Base-by-base conservation (phyloP, 2,113 vertebrate genomes). In the Albula glossodonta region DNA sequence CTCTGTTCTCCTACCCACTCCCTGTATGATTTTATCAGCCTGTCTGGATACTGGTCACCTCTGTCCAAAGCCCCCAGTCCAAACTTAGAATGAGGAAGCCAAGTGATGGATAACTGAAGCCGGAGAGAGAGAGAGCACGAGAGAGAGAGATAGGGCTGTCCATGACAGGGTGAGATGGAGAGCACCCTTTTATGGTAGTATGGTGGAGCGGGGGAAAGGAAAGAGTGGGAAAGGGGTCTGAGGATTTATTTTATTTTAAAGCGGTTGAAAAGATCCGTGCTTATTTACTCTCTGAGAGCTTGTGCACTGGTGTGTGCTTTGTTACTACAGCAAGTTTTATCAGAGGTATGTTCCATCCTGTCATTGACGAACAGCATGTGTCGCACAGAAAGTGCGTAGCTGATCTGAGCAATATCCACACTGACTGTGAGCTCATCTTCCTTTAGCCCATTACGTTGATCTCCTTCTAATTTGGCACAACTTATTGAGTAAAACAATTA, bases 311-410 rank as follows among this genome's bases (percentile, higher is more conserved):
- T 15, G 7, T 57, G n/a, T 49, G 15, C 22, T 19, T 22, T 8
- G 82, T 80, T 70, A 49, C 82, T 31, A n/a, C 78, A 56, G 82
- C n/a, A 22, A 89, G 91, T 89, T 93, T 41, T 95, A 94, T 93
- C 93, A 86, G 90, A 91, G 87, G 91, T 90, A 93, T 94, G 93
- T 94, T 95, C 92, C 92, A 93, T 93, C 90, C 88, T 93, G 92
- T 93, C 93, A 93, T 90, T 31, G 74, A 50, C 25, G 63, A 84
- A 74, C 13, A 51, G 83, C 92, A 91, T 92, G 92, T 93, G 87
- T 89, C 91, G 83, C 89, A 87, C 89, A 90, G 89, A 90, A 92
- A 90, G 93, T 91, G 90, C 87, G 86, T 86, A 83, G 84, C 87
- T 88, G 89, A 84, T 91, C 83, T 89, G 86, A 87, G 86, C 50